Base-by-base conservation (phyloP, 2,797 vertebrate species). In the Anguilla anguilla region DNA sequence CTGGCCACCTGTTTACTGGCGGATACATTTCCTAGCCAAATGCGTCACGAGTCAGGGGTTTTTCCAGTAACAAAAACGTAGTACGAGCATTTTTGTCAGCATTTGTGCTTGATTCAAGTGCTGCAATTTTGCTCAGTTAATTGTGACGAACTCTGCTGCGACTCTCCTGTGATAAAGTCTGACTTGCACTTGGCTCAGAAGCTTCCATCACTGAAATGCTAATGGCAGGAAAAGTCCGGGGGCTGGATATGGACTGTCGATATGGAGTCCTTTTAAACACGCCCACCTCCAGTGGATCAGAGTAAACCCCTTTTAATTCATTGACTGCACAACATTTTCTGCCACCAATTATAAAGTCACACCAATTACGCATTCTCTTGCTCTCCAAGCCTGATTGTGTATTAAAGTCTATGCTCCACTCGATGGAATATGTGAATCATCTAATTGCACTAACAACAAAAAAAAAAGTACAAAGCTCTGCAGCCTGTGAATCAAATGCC, bases 71-170 rank as follows among this genome's bases (percentile, higher is more conserved):
- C 72, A 6, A 46, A 81, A 81, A 69, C 2, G 22, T 25, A 19
- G 6, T 22, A 69, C 11, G 6, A 82, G 46, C n/a, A 49, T 51
- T n/a, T 82, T 51, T 82, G 79, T 82, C 79, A 82, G 79, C 22
- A n/a, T 49, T 51, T 82, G 46, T 15, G 46, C 79, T n/a, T 13
- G 25, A 82, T 82, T 82, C 79, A 51, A 82, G 43, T 11, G 25
- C 43, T 82, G 46, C 82, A 25, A 82, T 51, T 51, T 82, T 49
- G 43, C 46, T 51, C 79, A 82, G 79, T 51, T 46, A 49, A 82
- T 49, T 82, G 25, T 9, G 22, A 51, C 1, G 11, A 82, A 82
- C n/a, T 46, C 46, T 51, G 46, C 25, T 10, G 22, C 79, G 2
- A 25, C 6, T 22, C 39, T 35, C 69, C 69, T 11, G 6, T 72